Base-by-base conservation (phyloP, 2,888 invertebrate genomes). In the Aethes cnicana region DNA sequence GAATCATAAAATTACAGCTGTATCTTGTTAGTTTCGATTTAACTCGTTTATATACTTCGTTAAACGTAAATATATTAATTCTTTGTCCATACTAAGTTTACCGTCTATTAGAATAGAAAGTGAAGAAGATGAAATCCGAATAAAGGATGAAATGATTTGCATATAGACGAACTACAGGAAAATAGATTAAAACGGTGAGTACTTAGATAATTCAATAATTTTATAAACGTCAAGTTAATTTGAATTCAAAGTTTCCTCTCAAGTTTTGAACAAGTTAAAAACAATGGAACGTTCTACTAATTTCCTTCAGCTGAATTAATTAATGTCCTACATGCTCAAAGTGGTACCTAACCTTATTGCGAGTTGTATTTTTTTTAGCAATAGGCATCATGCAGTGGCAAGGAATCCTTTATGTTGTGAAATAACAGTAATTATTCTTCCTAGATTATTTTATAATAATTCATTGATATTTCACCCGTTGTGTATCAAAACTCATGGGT, bases 41-140 rank as follows among this genome's bases (percentile, higher is more conserved):
- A 21, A 17, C 23, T 28, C 1, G 20, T 50, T 36, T n/a, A 17
- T 17, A 37, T 43, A 50, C 36, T 50, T 50, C 25, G 12, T 17
- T 17, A 30, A 1, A n/a, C 39, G 53, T 41, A 54, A 56, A 58
- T 47, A 54, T 59, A 55, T 63, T 60, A 20, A 32, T 50, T 58
- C 55, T 50, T 53, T 44, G 25, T 48, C 33, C 25, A 25, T 32
- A n/a, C n/a, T n/a, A 18, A 37, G 20, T 48, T 48, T 52, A 39
- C 37, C 16, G 37, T 44, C 36, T 44, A 32, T 21, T 32, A 32
- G 30, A 44, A 52, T 44, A 52, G 50, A 52, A 44, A 52, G 50
- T 52, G 44, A 44, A n/a, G 37, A 52, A 52, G 32, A 37, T 32
- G 37, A 18, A 32, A 32, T 36, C 18, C n/a, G 32, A 44, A 44